Base-by-base conservation (phyloP, 2,888 invertebrate genomes). In the Agriopis aurantiaria region DNA sequence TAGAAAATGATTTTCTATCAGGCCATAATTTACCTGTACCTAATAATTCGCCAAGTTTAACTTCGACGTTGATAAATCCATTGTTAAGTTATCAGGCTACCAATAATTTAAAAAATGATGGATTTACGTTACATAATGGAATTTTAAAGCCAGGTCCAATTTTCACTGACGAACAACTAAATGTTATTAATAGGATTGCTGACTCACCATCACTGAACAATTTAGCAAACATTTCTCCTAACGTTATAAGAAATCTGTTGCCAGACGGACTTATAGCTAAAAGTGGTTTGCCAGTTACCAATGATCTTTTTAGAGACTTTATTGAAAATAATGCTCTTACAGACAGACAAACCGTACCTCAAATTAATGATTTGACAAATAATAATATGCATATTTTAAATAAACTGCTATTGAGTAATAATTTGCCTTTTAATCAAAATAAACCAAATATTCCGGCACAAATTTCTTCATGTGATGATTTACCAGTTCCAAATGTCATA, bases 191-290 rank as follows among this genome's bases (percentile, higher is more conserved):
- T 45, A 58, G 45, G 0, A 23, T 53, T 51, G 4, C n/a, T 9
- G 62, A 65, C 17, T 41, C 46, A 7, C 43, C 58, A 51, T 66
- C 57, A 41, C 5, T 63, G 14, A 65, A 68, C 60, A 57, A 58
- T 49, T 62, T 48, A 0, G 8, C n/a, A 48, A 61, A 58, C 52
- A 73, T 49, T 61, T 43, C 46, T 11, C 52, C 68, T 14, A 72
- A 73, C 65, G 11, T 65, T 17, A 10, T 69, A 12, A 65, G 67
- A 70, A 68, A 63, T 43, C 53, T 74, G 14, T 53, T 63, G 33
- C 14, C 67, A 8, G 68, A 61, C 46, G 65, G 64, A 40, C 6
- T 64, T 52, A 11, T 68, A 14, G 11, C 40, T 4, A 69, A 69
- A 57, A 66, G n/a, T 41, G 52, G 55, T 45, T 68, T 66, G 14